Evolutionary conservation across 2,888 invertebrate species (phyloP), one percentile per base, ranked within the genome.

Genomic region (Watsonalla cultraria): DNA sequence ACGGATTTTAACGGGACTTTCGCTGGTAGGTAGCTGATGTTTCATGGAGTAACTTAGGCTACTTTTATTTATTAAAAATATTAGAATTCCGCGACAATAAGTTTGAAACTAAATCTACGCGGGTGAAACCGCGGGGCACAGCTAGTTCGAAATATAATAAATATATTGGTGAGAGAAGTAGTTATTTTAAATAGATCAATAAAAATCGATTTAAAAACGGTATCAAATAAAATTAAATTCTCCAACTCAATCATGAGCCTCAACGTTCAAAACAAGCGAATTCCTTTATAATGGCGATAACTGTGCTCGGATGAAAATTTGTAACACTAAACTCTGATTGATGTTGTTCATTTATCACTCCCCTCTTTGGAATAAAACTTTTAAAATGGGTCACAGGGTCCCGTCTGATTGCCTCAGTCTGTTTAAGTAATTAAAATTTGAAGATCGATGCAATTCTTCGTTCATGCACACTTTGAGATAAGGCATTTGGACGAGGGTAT

Each of bases 321-420:
- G 89, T 87, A 87, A 84, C 87, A 86, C 83, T 88, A 84, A 84
- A 84, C 83, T 86, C 84, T 90, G 90, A 90, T 90, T 88, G 89
- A 90, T 90, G 90, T 77, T 76, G 68, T 80, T 80, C 89, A 90
- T 90, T 90, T 89, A 90, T 90, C 89, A 90, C 78, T 82, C 85
- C 87, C 87, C 89, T 89, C 82, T 81, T 83, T 86, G 75, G 78
- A 76, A 84, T 82, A 78, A 82, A 88, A 90, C 84, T 89, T 89
- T 89, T 90, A 79, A 89, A 90, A 90, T 89, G 72, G 90, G 90
- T 90, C 90, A 90, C 84, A 84, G 80, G 87, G 87, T 86, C 82
- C 76, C 74, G 67, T 71, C 74, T 82, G 83, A 86, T 88, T 86
- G 77, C 84, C 76, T 68, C 74, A 67, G 65, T 64, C 74, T 76